phyloP scores from a whole-genome alignment of 35 echinoderm and acorn worm genomes.

The Patiria miniata region DNA sequence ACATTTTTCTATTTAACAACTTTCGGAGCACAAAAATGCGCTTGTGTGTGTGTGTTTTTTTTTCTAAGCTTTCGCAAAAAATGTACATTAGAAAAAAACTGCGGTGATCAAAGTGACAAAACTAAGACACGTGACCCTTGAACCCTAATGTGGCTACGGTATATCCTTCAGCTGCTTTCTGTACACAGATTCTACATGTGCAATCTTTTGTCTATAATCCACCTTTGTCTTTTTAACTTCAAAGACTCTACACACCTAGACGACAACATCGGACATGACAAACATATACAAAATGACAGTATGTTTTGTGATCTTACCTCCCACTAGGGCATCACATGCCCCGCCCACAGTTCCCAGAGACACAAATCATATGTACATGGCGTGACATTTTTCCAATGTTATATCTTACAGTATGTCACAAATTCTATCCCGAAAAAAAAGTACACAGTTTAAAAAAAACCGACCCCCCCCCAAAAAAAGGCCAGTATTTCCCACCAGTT shows the following conservation, averaged over 20 bases:
- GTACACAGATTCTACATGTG: not conserved
- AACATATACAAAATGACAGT: conserved; percentile 1
- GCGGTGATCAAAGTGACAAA: no score
- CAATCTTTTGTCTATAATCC: not conserved
- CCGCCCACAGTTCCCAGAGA: not conserved
- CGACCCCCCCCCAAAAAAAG: no score
- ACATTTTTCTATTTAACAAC: conserved; percentile 1
- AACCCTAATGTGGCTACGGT: not conserved
- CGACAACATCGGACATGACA: conserved; percentile 4
- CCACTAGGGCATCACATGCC: not conserved
- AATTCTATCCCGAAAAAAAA: no score
- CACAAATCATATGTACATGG: not conserved
- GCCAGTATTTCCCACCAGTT: no score
- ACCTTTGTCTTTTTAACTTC: not conserved
- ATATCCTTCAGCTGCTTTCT: conserved; percentile 23
- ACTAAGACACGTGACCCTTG: not conserved
- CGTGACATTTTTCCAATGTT: not conserved
- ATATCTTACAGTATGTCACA: no score
- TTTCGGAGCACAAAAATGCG: not conserved
- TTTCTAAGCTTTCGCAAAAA: no score
- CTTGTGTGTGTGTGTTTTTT: not conserved
- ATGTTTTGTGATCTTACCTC: not conserved
- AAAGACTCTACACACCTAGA: not conserved
- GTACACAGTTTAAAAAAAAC: no score
- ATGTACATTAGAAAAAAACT: no score